phyloP scores from a whole-genome alignment of 2,113 vertebrate species.

The Dissostichus mawsoni region DNA sequence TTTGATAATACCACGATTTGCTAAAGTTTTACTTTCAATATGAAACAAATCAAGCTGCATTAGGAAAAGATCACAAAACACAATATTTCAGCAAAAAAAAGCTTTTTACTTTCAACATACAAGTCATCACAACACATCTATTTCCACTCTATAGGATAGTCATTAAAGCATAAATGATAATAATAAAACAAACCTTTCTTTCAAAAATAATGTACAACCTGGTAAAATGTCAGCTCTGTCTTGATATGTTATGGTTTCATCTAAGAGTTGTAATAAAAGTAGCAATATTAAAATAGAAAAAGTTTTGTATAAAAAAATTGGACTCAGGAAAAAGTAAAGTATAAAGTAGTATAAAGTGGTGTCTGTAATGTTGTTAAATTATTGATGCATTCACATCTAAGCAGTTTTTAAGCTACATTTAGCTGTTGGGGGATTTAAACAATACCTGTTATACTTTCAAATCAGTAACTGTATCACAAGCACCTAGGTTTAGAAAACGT shows the following conservation, averaged over 20 bases:
- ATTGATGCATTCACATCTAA: neutral
- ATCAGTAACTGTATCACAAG: too few species aligned
- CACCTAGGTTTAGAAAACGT: neutral
- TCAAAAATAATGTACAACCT: neutral
- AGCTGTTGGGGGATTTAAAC: neutral
- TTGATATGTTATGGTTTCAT: neutral
- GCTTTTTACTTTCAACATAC: constrained; percentile 5
- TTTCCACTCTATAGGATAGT: neutral
- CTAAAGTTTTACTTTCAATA: neutral
- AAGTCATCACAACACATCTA: constrained; percentile 1
- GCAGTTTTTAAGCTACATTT: neutral
- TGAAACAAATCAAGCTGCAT: neutral
- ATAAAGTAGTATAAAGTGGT: neutral
- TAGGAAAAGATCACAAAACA: neutral
- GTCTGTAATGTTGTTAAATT: neutral
- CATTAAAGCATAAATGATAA: neutral
- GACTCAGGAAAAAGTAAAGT: neutral
- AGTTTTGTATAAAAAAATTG: too few species aligned
- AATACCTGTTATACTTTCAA: too few species aligned
- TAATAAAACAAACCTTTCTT: neutral
- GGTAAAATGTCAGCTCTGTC: neutral
- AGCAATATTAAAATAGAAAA: too few species aligned
- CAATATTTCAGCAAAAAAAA: neutral
- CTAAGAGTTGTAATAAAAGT: too few species aligned
- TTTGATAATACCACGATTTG: neutral